Evolutionary conservation across 2,113 vertebrate genomes (phyloP), one percentile per base, ranked within the genome.

Genomic region (Crotalus helleri): DNA sequence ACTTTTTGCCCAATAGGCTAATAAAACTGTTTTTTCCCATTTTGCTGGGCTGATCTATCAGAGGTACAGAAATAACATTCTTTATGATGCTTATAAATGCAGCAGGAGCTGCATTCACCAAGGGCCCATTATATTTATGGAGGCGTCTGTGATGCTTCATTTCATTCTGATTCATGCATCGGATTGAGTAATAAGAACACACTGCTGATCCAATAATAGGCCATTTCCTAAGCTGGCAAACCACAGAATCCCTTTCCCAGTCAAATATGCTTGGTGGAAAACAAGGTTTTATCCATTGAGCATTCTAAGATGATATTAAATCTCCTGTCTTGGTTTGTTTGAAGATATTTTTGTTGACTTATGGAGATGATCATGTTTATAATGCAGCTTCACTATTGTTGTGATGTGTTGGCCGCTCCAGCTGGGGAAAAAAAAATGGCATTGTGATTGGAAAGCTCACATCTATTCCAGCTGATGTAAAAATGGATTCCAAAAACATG

Each of bases 1-100:
- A 8, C 74, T 54, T 85, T 93, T 87, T 44, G 57, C 33, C 74
- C 74, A 87, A 44, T 26, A 8, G 89, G 57, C 57, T 33, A 90
- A 49, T 90, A 93, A 93, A 93, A 89, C 89, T 90, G 89, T 54
- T 93, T 51, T 33, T 85, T n/a, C 81, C 33, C 15, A 15, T 85
- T 81, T 93, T 54, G 92, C 89, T 55, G 26, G 89, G 46, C 92
- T 93, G 89, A 93, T 93, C 89, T 64, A 93, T 93, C 92, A 90
- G 86, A 64, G 92, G 89, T 90, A 44, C 92, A 64, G 89, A 87
- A 93, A 90, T 93, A 93, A 93, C 92, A 93, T 93, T 93, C 92
- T 93, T 93, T 93, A 93, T 24, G 89, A 90, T 26, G 88, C 89
- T 93, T 93, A 93, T 93, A 93, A 93, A 93, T 54, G 89, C 89